These are phyloP conservation scores for Tokudaia tokunoshimensis DNA, from an alignment of 2,797 vertebrate species.

Conservation along the genomic window DNA sequence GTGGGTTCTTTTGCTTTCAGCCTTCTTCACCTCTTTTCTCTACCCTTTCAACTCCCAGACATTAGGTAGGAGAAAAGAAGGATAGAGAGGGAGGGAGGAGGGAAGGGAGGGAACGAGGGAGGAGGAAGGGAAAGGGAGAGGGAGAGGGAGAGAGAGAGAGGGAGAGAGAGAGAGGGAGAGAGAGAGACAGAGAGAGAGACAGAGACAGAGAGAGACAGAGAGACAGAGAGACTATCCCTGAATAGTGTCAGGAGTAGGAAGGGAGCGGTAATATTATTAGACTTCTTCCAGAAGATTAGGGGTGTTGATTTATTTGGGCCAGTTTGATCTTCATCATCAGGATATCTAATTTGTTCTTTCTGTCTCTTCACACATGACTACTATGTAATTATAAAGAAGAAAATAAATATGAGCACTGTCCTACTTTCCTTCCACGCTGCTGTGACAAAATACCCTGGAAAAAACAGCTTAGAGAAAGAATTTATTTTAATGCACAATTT, in stretches of 20 bases:
- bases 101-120: too few species aligned
- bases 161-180: too few species aligned
- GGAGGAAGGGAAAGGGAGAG: too few species aligned
- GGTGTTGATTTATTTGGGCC: background rate
- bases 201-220: too few species aligned
- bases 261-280: background rate
- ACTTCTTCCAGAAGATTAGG: background rate
- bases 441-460: background rate
- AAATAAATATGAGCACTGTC: background rate
- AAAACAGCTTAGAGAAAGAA: too few species aligned
- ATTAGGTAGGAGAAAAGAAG: background rate
- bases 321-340: background rate
- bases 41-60: background rate
- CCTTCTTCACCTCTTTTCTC: background rate
- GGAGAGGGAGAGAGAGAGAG: too few species aligned
- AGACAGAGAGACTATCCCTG: too few species aligned
- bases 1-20: background rate
- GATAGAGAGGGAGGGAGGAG: background rate
- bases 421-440: background rate
- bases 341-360: background rate
- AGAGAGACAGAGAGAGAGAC: too few species aligned
- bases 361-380: background rate
- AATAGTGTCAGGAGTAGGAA: background rate
- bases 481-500: background rate
- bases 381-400: slow-evolving; percentile 21